Evolutionary conservation across 2,888 invertebrate genomes (phyloP), one percentile per base, ranked within the genome.

Genomic region (Tetranychus piercei): DNA sequence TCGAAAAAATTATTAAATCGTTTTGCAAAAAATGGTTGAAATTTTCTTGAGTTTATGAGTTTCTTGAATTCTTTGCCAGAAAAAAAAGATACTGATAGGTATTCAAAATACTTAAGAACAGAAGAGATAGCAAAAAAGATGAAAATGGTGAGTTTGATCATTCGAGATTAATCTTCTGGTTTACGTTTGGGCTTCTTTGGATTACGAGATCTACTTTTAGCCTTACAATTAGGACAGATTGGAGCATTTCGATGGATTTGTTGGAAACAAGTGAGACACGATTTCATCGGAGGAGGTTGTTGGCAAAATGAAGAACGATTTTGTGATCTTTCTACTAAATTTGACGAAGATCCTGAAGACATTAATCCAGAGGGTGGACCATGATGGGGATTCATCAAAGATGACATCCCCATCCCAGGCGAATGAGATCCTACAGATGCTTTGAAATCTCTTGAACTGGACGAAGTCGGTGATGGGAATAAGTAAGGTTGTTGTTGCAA

Each of bases 211-310:
- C 97, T 88, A 78, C 94, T 94, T 85, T 99, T 99, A 81, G 96
- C 95, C 86, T 99, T 99, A 85, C 99, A 99, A 71, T 97, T 87
- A 74, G 99, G 99, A 83, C 99, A 99, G 82, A 99, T 99, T 75
- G 99, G 99, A 77, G 99, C 99, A 85, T 99, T 99, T 80, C 99
- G 89, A 85, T 94, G 94, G 81, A 94, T 94, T 85, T 94, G 94
- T 84, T 94, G 94, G 86, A 94, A 93, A 81, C 94, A 94, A 73
- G 93, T 93, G 76, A 94, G 86, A 83, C 94, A 94, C 23, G 93
- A 92, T 85, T 84, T 84, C 83, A 84, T 84, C 0, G 84, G 84
- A n/a, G 84, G 84, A 11, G 84, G 84, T 76, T 84, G 84, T 77
- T 84, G 84, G 67, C 83, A 78, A 78, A 83, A 83, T 72, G 81